These are phyloP conservation scores for Onychostoma macrolepis DNA, from an alignment of 2,113 vertebrate species.

Conservation along the genomic window DNA sequence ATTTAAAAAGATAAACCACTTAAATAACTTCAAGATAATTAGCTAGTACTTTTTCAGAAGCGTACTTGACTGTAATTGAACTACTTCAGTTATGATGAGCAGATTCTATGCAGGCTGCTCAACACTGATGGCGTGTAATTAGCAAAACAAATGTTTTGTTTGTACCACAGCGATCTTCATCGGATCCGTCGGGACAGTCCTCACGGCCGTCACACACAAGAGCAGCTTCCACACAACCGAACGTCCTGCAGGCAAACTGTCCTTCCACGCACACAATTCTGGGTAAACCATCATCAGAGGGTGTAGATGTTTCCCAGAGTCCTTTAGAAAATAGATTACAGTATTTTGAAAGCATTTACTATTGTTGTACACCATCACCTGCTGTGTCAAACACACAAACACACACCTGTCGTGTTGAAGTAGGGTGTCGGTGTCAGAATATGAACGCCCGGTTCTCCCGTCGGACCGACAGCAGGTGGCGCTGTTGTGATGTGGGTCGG, in stretches of 20 bases:
- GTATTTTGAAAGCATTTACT: background rate
- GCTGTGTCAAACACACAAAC: background rate
- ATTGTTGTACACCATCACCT: background rate
- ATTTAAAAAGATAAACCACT: background rate
- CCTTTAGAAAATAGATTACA: slow-evolving; percentile 49
- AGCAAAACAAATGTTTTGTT: background rate
- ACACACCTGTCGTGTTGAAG: slow-evolving; percentile 59
- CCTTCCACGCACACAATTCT: slow-evolving; percentile 73
- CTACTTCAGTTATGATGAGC: background rate
- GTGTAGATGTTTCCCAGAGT: slow-evolving; percentile 32
- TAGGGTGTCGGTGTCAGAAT: slow-evolving; percentile 43
- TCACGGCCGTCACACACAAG: slow-evolving; percentile 78
- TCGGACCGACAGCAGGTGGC: slow-evolving; percentile 43
- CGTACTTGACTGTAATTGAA: too few species aligned
- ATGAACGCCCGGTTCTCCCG: slow-evolving; percentile 58
- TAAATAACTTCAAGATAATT: background rate
- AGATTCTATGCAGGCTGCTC: background rate
- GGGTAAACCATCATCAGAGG: slow-evolving; percentile 61
- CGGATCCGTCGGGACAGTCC: slow-evolving; percentile 82
- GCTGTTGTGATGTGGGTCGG: slow-evolving; percentile 34
- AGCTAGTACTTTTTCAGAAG: too few species aligned
- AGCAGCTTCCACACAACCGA: slow-evolving; percentile 77
- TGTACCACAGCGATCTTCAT: slow-evolving; percentile 81
- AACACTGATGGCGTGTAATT: background rate
- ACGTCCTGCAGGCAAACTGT: slow-evolving; percentile 73